Conservation (phyloP, 2,113 vertebrate genomes). For the Alaudala cheleensis region DNA sequence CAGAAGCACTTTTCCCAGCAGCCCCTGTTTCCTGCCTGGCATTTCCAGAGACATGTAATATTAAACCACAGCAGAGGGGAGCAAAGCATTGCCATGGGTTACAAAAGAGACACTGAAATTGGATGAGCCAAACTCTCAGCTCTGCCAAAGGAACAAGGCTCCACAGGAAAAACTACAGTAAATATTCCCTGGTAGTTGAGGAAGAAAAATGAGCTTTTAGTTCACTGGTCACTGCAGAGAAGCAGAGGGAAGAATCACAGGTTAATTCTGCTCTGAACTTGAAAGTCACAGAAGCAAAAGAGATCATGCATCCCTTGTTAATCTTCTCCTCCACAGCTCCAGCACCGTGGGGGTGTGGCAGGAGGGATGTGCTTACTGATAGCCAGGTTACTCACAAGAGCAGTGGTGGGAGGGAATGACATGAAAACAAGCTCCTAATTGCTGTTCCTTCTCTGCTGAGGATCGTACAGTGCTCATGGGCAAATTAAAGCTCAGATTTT, state of each 20-base stretch:
- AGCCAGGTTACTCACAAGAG: background rate
- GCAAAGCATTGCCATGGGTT: background rate
- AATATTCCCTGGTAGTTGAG: background rate
- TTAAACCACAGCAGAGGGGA: background rate
- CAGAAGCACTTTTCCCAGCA: background rate
- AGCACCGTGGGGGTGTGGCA: background rate
- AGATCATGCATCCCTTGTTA: background rate
- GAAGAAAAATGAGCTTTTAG: constrained; percentile 1
- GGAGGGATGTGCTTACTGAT: background rate
- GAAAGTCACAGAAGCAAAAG: constrained; percentile 7
- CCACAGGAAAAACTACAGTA: background rate
- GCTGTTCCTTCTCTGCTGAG: background rate
- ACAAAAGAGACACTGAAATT: background rate
- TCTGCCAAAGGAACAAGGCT: background rate
- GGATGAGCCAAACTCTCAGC: background rate
- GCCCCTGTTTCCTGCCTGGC: background rate
- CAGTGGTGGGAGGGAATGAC: background rate
- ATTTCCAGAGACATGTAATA: background rate
- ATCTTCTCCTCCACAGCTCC: background rate
- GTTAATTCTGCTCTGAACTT: constrained; percentile 31
- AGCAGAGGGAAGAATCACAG: constrained; percentile 9
- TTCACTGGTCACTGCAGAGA: background rate
- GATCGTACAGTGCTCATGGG: background rate
- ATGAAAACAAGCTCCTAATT: constrained; percentile 9
- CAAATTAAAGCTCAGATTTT: background rate